These are phyloP conservation scores for Ivindomyrus marchei DNA, from an alignment of 2,113 vertebrate genomes.

Conservation along the genomic window DNA sequence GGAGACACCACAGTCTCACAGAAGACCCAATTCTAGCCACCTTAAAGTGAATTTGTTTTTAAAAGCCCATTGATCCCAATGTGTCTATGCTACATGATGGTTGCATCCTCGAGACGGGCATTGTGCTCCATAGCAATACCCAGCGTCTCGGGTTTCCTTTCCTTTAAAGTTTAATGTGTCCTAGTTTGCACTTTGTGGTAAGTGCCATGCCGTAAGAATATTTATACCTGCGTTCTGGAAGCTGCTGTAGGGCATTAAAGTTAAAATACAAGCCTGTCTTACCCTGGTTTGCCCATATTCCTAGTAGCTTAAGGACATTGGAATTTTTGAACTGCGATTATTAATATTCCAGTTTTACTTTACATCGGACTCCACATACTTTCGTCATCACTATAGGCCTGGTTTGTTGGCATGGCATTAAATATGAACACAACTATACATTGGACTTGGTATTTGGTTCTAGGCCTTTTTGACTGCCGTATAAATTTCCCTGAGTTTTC, in stretches of 20 bases:
- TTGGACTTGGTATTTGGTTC: not conserved
- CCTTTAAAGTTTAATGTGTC: conserved; percentile 17
- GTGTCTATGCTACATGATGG: not conserved
- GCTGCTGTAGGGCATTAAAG: not conserved
- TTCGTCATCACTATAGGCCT: not conserved
- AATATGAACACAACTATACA: not conserved
- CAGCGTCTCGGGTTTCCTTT: not conserved
- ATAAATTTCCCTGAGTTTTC: not conserved
- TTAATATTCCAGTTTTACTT: not conserved
- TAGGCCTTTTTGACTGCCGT: not conserved
- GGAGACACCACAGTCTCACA: not conserved
- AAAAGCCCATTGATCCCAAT: not conserved
- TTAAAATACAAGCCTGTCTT: not conserved
- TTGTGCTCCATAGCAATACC: not conserved
- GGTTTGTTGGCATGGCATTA: not conserved
- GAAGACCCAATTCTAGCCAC: not conserved
- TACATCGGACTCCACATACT: not conserved
- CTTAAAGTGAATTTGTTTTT: conserved; percentile 6
- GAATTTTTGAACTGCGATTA: not conserved
- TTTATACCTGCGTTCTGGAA: not conserved
- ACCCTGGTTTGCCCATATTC: not conserved
- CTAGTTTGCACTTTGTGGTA: conserved; percentile 7
- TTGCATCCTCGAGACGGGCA: not conserved
- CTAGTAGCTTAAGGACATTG: not conserved
- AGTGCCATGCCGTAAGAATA: conserved; percentile 1